Evolutionary conservation across 2,888 invertebrate species (phyloP), one percentile per base, ranked within the genome.

Genomic region (Drosophila picticornis): DNA sequence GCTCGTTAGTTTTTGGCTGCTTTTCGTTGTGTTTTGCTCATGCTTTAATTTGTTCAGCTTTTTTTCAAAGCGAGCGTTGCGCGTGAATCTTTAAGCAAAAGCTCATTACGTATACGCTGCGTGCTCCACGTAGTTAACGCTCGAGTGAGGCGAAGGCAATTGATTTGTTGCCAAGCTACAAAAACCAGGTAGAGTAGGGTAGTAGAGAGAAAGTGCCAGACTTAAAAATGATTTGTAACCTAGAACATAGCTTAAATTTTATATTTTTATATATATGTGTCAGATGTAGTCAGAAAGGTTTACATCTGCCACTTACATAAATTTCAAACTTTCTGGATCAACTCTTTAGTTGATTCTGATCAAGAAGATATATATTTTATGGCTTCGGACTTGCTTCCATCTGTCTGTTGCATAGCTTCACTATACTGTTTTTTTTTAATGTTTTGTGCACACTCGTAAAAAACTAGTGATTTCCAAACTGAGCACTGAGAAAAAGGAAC

Each of bases 21-120:
- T 46, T 67, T n/a, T 38, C 27, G 55, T 10, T 36, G 64, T 83
- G 50, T 72, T 70, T 77, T 71, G 63, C 63, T 75, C 58, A 66
- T 38, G 65, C 84, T 77, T 78, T 78, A 78, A 76, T 85, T 74
- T 74, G 68, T 51, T 55, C 43, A 51, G 60, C 52, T 34, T 27
- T 48, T 48, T 62, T 65, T 52, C 51, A 29, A 11, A n/a, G 25
- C 57, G 22, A 22, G 36, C 51, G 59, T 40, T 62, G 16, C 16
- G 22, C 50, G 51, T 43, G 11, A 25, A 55, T 62, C 70, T 75
- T 84, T 60, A 80, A 60, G 67, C 74, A 59, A 77, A 64, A 72
- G 73, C 90, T 87, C 78, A 90, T 87, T 90, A 87, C 78, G 90
- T 90, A 90, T 85, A 90, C 86, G 88, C 88, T 69, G 67, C 77